A percentile compares a stretch with the other conserved stretches of the same genome.
Conservation (phyloP, 2,113 vertebrate genomes). For the Hippocampus comes region DNA sequence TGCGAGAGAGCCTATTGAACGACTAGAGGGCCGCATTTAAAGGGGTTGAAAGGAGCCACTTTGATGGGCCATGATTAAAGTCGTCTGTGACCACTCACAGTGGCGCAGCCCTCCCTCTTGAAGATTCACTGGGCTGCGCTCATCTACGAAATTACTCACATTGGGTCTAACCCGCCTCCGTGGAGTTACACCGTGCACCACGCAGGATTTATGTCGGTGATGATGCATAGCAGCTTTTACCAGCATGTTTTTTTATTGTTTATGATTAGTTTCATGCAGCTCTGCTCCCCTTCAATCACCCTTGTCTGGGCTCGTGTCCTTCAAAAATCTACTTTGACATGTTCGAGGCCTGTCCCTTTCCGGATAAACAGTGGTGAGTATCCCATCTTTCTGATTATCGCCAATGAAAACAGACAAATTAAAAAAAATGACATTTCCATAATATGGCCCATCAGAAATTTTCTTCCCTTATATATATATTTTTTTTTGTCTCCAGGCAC, state of each 20-base stretch:
- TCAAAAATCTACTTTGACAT: slow-evolving; percentile 55
- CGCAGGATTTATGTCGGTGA: too few relatives aligned
- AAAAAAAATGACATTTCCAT: not conserved
- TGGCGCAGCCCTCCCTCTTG: too few relatives aligned
- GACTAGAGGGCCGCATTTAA: too few relatives aligned
- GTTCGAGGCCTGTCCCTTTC: slow-evolving; percentile 66
- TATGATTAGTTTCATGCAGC: slow-evolving; percentile 44
- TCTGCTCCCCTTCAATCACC: slow-evolving; percentile 39
- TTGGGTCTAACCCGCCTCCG: too few relatives aligned
- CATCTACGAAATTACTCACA: too few relatives aligned
- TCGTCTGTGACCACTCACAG: too few relatives aligned
- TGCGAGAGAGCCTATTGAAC: too few relatives aligned
- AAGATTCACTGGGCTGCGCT: too few relatives aligned
- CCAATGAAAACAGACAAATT: not conserved
- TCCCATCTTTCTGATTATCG: not conserved
- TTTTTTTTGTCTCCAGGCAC: slow-evolving; percentile 36
- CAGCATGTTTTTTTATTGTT: not conserved
- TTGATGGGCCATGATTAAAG: too few relatives aligned
- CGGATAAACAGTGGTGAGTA: slow-evolving; percentile 78
- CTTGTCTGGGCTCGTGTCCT: slow-evolving; percentile 33
- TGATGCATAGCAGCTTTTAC: too few relatives aligned
- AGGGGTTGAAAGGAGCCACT: too few relatives aligned
- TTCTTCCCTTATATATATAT: not conserved
- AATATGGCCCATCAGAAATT: not conserved
- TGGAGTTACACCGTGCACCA: too few relatives aligned